Conservation (phyloP, 2,113 vertebrate genomes). For the Corythoichthys intestinalis region DNA sequence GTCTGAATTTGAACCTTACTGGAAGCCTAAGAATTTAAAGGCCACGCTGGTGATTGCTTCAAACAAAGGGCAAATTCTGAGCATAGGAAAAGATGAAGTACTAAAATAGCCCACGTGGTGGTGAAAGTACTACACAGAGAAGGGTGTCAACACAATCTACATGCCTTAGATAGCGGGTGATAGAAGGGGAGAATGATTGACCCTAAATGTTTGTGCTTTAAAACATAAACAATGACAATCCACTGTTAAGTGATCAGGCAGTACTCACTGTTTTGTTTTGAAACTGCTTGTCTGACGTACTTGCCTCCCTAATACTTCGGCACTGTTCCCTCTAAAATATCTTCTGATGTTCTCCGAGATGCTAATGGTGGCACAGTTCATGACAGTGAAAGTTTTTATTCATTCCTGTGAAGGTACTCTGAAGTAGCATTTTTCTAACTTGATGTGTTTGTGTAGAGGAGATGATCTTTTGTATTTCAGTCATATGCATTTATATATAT, state of each 20-base stretch:
- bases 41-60: neutral
- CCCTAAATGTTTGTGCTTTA: neutral
- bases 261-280: neutral
- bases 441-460: too few relatives aligned
- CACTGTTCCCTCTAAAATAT: neutral
- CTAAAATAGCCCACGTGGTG: neutral
- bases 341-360: neutral
- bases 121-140: neutral
- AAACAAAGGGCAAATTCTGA: neutral
- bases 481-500: too few relatives aligned
- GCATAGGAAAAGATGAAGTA: neutral
- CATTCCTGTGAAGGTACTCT: too few relatives aligned
- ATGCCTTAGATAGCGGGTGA: neutral
- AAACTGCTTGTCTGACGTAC: neutral
- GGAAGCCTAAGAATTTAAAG: neutral
- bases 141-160: neutral
- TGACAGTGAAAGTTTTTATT: too few relatives aligned
- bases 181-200: neutral
- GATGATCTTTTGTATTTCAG: too few relatives aligned
- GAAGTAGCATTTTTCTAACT: too few relatives aligned
- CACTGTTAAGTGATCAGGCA: neutral
- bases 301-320: neutral
- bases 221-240: neutral
- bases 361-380: too few relatives aligned
- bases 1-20: neutral